Evolutionary conservation across 2,797 vertebrate species (phyloP).

Genomic region (Vireo griseus): DNA sequence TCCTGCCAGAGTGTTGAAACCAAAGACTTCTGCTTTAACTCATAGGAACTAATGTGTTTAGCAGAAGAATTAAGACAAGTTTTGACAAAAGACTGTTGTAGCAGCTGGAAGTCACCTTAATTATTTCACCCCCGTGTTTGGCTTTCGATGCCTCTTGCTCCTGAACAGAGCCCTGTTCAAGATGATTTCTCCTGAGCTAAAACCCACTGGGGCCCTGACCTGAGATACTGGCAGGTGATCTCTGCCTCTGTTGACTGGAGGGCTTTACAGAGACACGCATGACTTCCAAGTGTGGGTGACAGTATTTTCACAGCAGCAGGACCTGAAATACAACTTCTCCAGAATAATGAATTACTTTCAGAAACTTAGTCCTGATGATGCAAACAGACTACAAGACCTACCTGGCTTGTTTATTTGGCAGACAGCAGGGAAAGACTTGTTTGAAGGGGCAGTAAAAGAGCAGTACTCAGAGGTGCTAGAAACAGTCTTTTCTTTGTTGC

Average conservation of each 20-base stretch:
- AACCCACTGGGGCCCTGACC: not conserved
- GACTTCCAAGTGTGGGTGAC: not conserved
- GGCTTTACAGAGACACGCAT: not conserved
- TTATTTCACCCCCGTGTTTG: not conserved
- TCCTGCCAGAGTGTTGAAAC: not conserved
- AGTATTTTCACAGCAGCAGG: not conserved
- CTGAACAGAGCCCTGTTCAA: not conserved
- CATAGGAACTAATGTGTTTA: not conserved
- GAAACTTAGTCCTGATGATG: not conserved
- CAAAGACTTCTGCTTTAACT: not conserved
- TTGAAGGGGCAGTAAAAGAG: not conserved
- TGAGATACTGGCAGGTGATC: not conserved
- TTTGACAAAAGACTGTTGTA: not conserved
- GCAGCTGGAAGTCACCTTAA: not conserved
- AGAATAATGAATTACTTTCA: conserved; percentile 8
- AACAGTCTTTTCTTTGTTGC: not conserved
- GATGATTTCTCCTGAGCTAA: not conserved
- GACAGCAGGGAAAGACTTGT: not conserved
- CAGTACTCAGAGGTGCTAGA: not conserved
- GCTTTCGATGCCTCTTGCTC: not conserved
- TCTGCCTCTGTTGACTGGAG: not conserved
- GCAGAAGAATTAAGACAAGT: not conserved
- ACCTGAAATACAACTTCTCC: not conserved
- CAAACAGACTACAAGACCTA: not conserved
- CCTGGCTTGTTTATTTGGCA: not conserved